phyloP scores from a whole-genome alignment of 2,888 invertebrate species.

The Dascillus cervinus region DNA sequence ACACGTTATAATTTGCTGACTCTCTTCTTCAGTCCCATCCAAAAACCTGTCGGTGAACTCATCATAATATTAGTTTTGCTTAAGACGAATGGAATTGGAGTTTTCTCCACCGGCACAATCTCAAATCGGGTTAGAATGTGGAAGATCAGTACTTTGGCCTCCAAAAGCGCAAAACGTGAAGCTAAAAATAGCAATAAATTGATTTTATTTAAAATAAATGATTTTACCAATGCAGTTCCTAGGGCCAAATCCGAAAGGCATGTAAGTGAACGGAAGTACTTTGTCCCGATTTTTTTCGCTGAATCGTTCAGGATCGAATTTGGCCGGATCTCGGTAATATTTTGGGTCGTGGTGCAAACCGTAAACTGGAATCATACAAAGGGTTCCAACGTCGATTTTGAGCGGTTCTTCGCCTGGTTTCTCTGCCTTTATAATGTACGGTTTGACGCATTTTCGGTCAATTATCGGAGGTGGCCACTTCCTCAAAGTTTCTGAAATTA shows the following conservation, averaged over 20 bases:
- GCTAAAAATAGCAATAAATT: constrained; percentile 24
- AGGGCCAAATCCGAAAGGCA: constrained; percentile 3
- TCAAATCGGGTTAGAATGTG: constrained; percentile 37
- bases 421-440: constrained; percentile 39
- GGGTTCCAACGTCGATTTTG: constrained; percentile 25
- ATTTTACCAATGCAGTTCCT: constrained; percentile 1
- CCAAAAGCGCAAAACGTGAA: constrained; percentile 42
- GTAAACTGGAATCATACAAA: constrained; percentile 26
- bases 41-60: constrained; percentile 5
- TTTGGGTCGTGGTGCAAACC: constrained; percentile 32
- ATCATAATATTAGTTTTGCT: constrained; percentile 3
- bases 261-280: not conserved
- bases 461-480: constrained; percentile 43
- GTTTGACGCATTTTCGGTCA: constrained; percentile 43
- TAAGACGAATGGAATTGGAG: constrained; percentile 34
- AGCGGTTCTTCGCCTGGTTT: constrained; percentile 2
- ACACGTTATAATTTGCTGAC: too few relatives aligned
- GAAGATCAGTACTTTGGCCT: constrained; percentile 39
- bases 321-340: not conserved
- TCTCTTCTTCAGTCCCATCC: constrained; percentile 9
- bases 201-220: not conserved
- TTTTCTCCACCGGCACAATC: constrained; percentile 38
- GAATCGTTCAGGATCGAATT: not conserved
- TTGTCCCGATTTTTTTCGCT: constrained; percentile 13
- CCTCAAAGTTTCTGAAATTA: constrained; percentile 41